phyloP scores from a whole-genome alignment of 1,140 invertebrate genomes.

The Drosophila chauvacae region DNA sequence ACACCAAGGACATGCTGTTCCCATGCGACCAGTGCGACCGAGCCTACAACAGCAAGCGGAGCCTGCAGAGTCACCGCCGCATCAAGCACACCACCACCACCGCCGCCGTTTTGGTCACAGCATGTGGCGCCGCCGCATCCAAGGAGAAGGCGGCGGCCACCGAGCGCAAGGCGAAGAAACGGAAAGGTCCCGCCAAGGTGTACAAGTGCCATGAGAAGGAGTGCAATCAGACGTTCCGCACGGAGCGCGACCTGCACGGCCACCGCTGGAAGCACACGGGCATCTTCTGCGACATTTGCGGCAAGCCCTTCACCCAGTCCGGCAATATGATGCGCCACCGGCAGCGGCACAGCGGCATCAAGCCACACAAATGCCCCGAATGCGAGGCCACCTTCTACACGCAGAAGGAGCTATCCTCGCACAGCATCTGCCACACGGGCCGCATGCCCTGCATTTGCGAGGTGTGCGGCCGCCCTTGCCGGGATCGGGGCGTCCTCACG shows the following conservation, averaged over 20 bases:
- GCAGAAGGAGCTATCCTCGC: constrained; percentile 72
- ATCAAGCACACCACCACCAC: constrained; percentile 45
- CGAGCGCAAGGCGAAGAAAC: constrained; percentile 18
- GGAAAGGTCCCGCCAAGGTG: constrained; percentile 47
- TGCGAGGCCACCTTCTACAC: constrained; percentile 75
- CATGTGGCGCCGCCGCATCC: neutral
- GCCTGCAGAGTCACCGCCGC: constrained; percentile 66
- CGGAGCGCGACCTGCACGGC: constrained; percentile 64
- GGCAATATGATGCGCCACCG: constrained; percentile 79
- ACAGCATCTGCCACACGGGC: constrained; percentile 75
- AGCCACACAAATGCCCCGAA: constrained; percentile 70
- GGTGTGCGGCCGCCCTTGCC: constrained; percentile 70
- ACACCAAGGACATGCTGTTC: constrained; percentile 69
- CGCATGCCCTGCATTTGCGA: constrained; percentile 78
- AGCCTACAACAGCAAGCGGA: constrained; percentile 69
- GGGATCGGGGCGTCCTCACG: constrained; percentile 85
- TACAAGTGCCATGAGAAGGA: constrained; percentile 57
- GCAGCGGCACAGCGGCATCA: constrained; percentile 77
- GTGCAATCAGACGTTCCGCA: constrained; percentile 70
- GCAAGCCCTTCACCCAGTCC: constrained; percentile 73
- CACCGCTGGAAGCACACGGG: constrained; percentile 81
- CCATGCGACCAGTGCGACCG: constrained; percentile 69
- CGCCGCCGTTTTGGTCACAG: neutral
- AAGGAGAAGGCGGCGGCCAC: constrained; percentile 1
- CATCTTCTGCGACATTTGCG: constrained; percentile 78